Evolutionary conservation across 2,113 vertebrate species (phyloP).

Genomic region (Grallaria varia): DNA sequence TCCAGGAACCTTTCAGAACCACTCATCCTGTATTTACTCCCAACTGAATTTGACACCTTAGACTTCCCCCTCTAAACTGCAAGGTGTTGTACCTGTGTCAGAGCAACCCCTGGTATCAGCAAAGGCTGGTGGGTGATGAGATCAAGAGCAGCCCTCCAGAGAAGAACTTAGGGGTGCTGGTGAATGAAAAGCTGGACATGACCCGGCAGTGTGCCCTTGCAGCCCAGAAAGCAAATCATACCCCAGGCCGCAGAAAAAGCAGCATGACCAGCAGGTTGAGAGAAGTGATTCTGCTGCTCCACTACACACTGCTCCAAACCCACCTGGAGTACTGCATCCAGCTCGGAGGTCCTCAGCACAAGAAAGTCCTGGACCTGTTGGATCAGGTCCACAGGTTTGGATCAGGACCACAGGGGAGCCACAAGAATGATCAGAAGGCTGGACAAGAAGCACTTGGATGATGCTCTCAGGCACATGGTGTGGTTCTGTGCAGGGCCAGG

Average conservation of each 20-base stretch:
- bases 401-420: not conserved
- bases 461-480: not conserved
- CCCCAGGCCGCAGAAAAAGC: not conserved
- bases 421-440: not conserved
- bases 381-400: not conserved
- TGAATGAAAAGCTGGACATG: not conserved
- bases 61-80: not conserved
- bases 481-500: not conserved
- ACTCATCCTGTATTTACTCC: not conserved
- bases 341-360: not conserved
- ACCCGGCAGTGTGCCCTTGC: rapidly evolving
- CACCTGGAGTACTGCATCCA: not conserved
- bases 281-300: not conserved
- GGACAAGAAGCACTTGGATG: not conserved
- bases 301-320: not conserved
- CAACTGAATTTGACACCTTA: not conserved
- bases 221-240: not conserved
- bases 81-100: not conserved
- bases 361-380: not conserved
- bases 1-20: not conserved
- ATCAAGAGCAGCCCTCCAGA: not conserved
- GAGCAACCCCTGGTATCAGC: not conserved
- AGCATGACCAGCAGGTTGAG: rapidly evolving
- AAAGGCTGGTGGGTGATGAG: not conserved
- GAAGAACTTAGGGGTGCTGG: not conserved